Conservation (phyloP, 1,140 invertebrate species). For the Apolygus lucorum region DNA sequence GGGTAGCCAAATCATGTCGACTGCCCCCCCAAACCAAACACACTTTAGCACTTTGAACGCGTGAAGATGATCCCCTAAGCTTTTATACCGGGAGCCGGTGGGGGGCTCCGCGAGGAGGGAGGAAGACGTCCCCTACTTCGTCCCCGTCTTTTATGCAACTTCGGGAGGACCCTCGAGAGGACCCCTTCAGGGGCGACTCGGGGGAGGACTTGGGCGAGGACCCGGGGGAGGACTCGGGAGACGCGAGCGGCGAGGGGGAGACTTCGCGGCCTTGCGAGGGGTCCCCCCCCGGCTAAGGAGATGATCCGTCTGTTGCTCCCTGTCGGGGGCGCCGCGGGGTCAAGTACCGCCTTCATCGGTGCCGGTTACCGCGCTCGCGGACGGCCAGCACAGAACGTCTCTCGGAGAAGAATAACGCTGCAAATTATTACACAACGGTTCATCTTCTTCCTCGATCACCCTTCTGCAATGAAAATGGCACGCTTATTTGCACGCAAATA, state of each 20-base stretch:
- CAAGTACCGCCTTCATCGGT: too few relatives aligned
- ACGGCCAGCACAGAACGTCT: too few relatives aligned
- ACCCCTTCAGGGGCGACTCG: neutral
- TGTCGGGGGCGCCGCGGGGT: neutral
- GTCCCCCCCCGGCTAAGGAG: too few relatives aligned
- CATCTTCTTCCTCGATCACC: too few relatives aligned
- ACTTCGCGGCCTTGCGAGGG: too few relatives aligned
- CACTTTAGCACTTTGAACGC: conserved; percentile 8
- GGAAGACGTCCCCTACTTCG: neutral
- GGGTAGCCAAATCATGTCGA: conserved; percentile 8
- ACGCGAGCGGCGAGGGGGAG: neutral
- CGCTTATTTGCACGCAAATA: too few relatives aligned
- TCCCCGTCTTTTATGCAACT: neutral
- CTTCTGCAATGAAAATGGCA: too few relatives aligned
- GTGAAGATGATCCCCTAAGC: conserved; percentile 10
- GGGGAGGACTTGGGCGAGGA: neutral
- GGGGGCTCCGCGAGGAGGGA: neutral
- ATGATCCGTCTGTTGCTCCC: too few relatives aligned
- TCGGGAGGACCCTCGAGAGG: neutral
- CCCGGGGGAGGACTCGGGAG: neutral
- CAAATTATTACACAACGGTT: too few relatives aligned
- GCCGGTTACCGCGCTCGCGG: too few relatives aligned
- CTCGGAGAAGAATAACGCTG: too few relatives aligned
- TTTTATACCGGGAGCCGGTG: neutral
- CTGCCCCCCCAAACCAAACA: neutral